Percentiles rank a stretch among this genome's conserved stretches.
Evolutionary conservation across 2,888 invertebrate genomes (phyloP).

Genomic region (Belgica antarctica): DNA sequence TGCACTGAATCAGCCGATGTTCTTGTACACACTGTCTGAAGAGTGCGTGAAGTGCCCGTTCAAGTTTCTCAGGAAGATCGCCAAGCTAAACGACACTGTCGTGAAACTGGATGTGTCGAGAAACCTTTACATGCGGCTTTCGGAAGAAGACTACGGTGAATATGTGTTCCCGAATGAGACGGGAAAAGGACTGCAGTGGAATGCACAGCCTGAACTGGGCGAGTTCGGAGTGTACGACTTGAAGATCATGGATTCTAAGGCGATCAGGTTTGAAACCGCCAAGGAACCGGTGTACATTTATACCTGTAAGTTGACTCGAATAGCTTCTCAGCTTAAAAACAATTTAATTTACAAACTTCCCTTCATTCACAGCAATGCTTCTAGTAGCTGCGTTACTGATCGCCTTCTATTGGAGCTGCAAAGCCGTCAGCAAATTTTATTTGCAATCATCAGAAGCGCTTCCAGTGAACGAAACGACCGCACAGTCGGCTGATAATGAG

Average conservation of each 20-base stretch:
- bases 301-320: constrained; percentile 60
- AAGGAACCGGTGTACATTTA: constrained; percentile 70
- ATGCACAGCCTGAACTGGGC: constrained; percentile 58
- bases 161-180: constrained; percentile 8
- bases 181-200: not conserved
- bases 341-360: not conserved
- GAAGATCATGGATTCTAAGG: constrained; percentile 56
- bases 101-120: constrained; percentile 59
- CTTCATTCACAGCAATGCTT: constrained; percentile 51
- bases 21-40: constrained; percentile 65
- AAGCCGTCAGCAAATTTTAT: constrained; percentile 46
- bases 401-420: constrained; percentile 47
- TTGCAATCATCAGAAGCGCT: constrained; percentile 13
- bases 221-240: constrained; percentile 74
- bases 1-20: constrained; percentile 46
- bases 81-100: constrained; percentile 50
- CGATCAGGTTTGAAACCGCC: constrained; percentile 59
- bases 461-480: constrained; percentile 15
- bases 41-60: constrained; percentile 73
- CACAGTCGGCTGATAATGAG: constrained; percentile 45
- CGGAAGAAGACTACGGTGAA: constrained; percentile 48
- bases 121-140: constrained; percentile 60
- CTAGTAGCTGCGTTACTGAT: constrained; percentile 53
- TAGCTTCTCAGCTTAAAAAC: not conserved
- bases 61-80: constrained; percentile 56